Conservation (phyloP, 92 coral and sea anemone species). For the Phenganax marumi region DNA sequence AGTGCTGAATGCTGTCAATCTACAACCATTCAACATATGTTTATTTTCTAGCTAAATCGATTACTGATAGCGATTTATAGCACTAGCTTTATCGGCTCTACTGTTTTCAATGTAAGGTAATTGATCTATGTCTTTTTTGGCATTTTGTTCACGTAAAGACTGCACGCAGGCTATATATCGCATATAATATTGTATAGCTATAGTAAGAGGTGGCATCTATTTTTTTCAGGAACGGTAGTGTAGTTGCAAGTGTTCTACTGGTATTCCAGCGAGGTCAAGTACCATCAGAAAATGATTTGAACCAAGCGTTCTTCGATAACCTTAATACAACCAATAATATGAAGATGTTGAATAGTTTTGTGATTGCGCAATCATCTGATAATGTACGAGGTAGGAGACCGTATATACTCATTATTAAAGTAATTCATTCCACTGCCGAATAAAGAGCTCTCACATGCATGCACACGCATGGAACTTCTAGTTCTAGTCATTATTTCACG, state of each 20-base stretch:
- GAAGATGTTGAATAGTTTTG: not conserved
- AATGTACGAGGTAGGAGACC: not conserved
- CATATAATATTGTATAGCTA: no score
- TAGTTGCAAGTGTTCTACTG: constrained; percentile 4
- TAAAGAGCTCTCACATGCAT: no score
- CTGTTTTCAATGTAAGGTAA: constrained; percentile 22
- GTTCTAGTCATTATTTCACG: no score
- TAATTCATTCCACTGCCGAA: no score
- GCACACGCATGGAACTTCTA: no score
- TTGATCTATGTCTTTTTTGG: no score
- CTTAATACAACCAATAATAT: not conserved
- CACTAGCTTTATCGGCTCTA: not conserved
- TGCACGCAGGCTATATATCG: no score
- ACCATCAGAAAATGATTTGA: not conserved
- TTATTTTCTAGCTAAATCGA: not conserved
- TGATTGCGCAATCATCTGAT: not conserved
- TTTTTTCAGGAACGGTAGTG: constrained; percentile 26
- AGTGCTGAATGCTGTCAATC: no score
- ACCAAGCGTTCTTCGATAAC: not conserved
- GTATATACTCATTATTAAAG: no score
- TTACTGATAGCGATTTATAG: constrained; percentile 1
- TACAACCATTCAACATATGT: no score
- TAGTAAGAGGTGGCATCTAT: not conserved
- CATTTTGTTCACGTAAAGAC: no score
- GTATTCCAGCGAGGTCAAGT: not conserved